Percentiles rank a stretch among this genome's conserved stretches.
These are phyloP conservation scores for Nothoprocta perdicaria DNA, from an alignment of 2,113 vertebrate genomes.

Conservation along the genomic window DNA sequence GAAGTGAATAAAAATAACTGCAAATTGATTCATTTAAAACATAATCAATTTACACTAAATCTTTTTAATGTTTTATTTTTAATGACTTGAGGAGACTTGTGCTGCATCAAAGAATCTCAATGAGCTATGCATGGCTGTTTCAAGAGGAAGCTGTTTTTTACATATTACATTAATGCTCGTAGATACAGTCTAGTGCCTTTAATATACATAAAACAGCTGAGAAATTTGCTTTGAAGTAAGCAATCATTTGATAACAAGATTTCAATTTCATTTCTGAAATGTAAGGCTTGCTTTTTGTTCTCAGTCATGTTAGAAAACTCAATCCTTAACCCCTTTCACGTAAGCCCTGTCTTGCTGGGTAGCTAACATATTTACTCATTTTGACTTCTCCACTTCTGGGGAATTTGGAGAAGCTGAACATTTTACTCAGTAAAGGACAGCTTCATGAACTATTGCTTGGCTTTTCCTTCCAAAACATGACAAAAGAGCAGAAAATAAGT, in stretches of 20 bases:
- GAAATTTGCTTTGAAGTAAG: background rate
- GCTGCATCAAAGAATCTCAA: slow-evolving; percentile 12
- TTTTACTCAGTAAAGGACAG: background rate
- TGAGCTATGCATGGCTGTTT: slow-evolving; percentile 3
- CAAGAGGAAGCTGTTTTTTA: slow-evolving; percentile 37
- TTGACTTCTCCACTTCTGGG: background rate
- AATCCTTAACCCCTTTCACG: background rate
- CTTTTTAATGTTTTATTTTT: background rate
- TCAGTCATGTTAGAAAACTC: background rate
- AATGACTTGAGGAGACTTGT: slow-evolving; percentile 3
- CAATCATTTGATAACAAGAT: background rate
- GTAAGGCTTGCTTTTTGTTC: background rate
- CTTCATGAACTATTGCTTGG: background rate
- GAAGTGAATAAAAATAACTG: background rate
- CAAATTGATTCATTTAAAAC: background rate
- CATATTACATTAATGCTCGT: background rate
- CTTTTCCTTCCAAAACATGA: background rate
- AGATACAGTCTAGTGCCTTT: slow-evolving; percentile 15
- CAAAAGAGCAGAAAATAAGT: background rate
- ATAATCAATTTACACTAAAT: background rate
- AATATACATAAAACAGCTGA: background rate
- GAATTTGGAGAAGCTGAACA: background rate
- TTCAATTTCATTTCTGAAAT: slow-evolving; percentile 16
- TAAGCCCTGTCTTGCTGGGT: background rate
- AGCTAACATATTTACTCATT: background rate